Base-by-base conservation (phyloP, 2,113 vertebrate species). In the Henicopernis longicauda region DNA sequence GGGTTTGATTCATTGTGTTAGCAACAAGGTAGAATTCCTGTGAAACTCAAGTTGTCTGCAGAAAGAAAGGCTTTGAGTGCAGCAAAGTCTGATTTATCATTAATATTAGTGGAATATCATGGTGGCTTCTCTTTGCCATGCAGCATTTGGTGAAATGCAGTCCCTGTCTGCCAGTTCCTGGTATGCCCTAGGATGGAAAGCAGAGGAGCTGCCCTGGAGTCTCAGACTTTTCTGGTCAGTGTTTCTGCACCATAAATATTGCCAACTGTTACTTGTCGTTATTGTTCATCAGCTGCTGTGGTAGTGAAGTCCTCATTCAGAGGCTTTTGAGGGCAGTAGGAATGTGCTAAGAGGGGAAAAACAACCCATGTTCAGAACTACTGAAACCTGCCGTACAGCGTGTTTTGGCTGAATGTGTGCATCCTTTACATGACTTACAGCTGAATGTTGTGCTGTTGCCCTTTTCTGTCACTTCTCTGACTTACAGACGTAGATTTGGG, bases 261-360 rank as follows among this genome's bases (percentile, higher is more conserved):
- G 66, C 31, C 5, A 26, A 67, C 21, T 73, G 32, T 19, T 73
- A 5, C 38, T 82, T 2, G 0, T 69, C 25, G 1, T 9, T 90
- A 7, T 21, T 1, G 1, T 25, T 86, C 8, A 0, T 89, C 0
- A 0, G 44, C 19, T 58, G n/a, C 71, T 72, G 29, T 59, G 45
- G 66, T 80, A 27, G 62, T 8, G 23, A 82, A 42, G 13, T 21
- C 86, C 11, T 76, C 27, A 8, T 50, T 54, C 67, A 55, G 63
- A 69, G 67, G 34, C 58, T 95, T 80, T 10, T 66, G 71, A 77
- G 63, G 49, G 50, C 50, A 86, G 22, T 50, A 62, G 29, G 63
- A 61, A 20, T 14, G 10, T 58, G 49, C 31, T 50, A 36, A 55
- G 21, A 25, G 23, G 26, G 11, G 13, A 7, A 12, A 8, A 47